phyloP scores from a whole-genome alignment of 2,797 vertebrate species.

The Acridotheres tristis region DNA sequence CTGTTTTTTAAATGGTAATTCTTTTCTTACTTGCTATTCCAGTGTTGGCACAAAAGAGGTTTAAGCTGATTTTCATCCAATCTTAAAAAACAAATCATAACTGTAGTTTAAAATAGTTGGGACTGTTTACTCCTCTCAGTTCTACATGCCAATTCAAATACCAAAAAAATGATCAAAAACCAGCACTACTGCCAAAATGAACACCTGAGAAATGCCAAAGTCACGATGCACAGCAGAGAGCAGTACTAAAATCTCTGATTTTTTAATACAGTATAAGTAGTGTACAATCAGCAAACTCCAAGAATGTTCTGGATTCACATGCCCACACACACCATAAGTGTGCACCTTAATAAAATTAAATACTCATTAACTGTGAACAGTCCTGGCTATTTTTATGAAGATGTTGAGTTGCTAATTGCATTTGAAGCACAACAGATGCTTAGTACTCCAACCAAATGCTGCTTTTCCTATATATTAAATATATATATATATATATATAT shows the following conservation, averaged over 20 bases:
- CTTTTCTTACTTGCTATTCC: conserved; percentile 8
- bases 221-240: neutral
- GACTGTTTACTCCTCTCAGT: neutral
- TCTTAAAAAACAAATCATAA: conserved; percentile 9
- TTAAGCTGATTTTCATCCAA: conserved; percentile 24
- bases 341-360: neutral
- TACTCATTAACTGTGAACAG: neutral
- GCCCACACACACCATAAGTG: neutral
- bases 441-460: neutral
- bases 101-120: conserved; percentile 23
- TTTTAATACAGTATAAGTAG: fast-evolving
- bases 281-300: neutral
- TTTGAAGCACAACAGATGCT: neutral
- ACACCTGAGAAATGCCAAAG: neutral
- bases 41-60: neutral
- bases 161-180: neutral
- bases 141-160: neutral
- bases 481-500: neutral
- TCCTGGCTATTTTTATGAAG: neutral
- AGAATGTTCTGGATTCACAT: neutral
- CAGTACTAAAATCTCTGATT: neutral
- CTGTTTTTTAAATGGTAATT: neutral
- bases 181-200: neutral
- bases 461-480: neutral
- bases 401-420: neutral